Evolutionary conservation across 1,140 invertebrate genomes (phyloP).

Genomic region (Bombyx mori): DNA sequence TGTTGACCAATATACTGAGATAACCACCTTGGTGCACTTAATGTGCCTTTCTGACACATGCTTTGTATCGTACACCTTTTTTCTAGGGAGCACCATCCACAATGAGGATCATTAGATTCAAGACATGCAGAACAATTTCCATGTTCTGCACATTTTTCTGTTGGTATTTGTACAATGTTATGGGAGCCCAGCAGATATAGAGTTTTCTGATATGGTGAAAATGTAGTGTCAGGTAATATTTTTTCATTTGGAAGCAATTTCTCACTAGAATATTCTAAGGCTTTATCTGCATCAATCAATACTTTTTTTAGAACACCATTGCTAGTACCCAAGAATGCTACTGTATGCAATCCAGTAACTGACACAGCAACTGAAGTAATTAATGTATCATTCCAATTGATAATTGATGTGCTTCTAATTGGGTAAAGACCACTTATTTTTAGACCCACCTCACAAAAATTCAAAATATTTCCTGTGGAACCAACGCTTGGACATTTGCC

Average conservation of each 20-base stretch:
- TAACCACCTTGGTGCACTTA: slow-evolving; percentile 92
- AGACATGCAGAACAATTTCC: slow-evolving; percentile 92
- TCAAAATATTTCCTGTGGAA: slow-evolving; percentile 89
- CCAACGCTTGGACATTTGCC: slow-evolving; percentile 90
- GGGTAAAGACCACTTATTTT: slow-evolving; percentile 92
- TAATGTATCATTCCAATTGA: slow-evolving; percentile 85
- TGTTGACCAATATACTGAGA: slow-evolving; percentile 92
- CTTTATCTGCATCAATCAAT: slow-evolving; percentile 54
- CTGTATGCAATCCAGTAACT: slow-evolving; percentile 89
- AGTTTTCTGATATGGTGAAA: slow-evolving; percentile 80
- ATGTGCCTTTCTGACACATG: slow-evolving; percentile 91
- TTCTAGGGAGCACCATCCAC: slow-evolving; percentile 98
- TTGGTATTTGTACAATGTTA: slow-evolving; percentile 90
- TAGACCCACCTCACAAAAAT: slow-evolving; percentile 92
- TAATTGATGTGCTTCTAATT: slow-evolving; percentile 80
- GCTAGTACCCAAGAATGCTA: slow-evolving; percentile 80
- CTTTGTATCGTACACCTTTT: slow-evolving; percentile 91
- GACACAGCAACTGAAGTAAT: slow-evolving; percentile 86
- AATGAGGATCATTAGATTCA: slow-evolving; percentile 95
- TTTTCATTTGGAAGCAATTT: slow-evolving; percentile 48
- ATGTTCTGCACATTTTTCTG: slow-evolving; percentile 93
- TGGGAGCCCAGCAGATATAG: slow-evolving; percentile 58
- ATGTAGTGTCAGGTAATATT: slow-evolving; percentile 86
- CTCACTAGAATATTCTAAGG: slow-evolving; percentile 55
- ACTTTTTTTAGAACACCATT: slow-evolving; percentile 53